A percentile compares a stretch with the other conserved stretches of the same genome.
Evolutionary conservation across 2,888 invertebrate species (phyloP).

Genomic region (Matsumyia berberina): DNA sequence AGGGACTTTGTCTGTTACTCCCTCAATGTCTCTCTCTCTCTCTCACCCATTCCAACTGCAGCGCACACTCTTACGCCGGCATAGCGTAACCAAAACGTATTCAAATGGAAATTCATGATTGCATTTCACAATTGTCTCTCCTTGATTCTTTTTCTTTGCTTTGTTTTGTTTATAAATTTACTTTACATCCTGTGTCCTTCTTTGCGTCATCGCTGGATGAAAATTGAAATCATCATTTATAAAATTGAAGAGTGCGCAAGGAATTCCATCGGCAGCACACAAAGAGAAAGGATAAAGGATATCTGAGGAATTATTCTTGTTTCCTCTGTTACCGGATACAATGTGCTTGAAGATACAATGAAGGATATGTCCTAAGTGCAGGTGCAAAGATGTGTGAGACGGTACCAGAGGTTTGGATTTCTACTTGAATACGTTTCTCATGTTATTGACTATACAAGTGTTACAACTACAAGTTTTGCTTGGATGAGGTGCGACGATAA

Average conservation of each 20-base stretch:
- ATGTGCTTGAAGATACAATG: not conserved
- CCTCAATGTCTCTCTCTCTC: no score
- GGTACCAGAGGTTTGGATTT: conserved; percentile 38
- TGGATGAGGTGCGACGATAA: conserved; percentile 25
- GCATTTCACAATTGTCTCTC: conserved; percentile 25
- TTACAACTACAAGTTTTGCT: no score
- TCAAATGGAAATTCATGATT: conserved; percentile 40
- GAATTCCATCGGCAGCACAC: not conserved
- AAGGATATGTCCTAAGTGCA: conserved; percentile 12
- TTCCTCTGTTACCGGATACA: not conserved
- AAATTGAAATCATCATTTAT: conserved; percentile 29
- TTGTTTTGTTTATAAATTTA: conserved; percentile 20
- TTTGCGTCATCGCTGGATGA: conserved; percentile 37
- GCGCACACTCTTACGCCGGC: not conserved
- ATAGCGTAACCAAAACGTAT: conserved; percentile 15
- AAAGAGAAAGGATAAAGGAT: not conserved
- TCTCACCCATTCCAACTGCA: not conserved
- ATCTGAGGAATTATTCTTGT: conserved; percentile 16
- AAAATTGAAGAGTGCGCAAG: conserved; percentile 13
- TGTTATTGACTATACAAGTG: no score
- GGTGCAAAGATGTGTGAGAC: conserved; percentile 41
- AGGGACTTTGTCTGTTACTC: not conserved
- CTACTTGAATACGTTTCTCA: conserved; percentile 38
- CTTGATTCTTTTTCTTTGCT: not conserved
- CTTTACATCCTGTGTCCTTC: conserved; percentile 13